Evolutionary conservation across 2,888 invertebrate species (phyloP).

Genomic region (Chloroclysta siterata): DNA sequence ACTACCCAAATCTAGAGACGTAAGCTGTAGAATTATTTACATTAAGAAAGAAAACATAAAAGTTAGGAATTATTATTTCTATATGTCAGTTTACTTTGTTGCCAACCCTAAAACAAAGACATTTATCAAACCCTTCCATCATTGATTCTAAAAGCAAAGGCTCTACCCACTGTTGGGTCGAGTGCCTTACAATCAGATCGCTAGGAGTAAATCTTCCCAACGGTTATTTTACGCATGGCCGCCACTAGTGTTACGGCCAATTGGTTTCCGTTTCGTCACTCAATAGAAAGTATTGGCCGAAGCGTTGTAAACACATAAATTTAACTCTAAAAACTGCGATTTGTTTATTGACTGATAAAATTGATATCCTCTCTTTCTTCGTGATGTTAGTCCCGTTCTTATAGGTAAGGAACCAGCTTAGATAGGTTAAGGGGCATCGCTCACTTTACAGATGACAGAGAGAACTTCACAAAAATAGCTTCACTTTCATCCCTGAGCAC

Average conservation of each 20-base stretch:
- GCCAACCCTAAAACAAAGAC: not conserved
- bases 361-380: too few species aligned
- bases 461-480: too few species aligned
- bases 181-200: conserved; percentile 38
- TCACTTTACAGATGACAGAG: too few species aligned
- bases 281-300: conserved; percentile 38
- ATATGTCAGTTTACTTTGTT: not conserved
- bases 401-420: too few species aligned
- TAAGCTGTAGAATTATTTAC: too few species aligned
- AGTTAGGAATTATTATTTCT: not conserved
- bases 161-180: conserved; percentile 18
- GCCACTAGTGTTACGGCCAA: conserved; percentile 63
- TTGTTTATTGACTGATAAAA: too few species aligned
- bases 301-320: conserved; percentile 19
- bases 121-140: conserved; percentile 12
- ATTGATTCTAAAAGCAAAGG: conserved; percentile 9
- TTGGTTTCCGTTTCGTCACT: conserved; percentile 66
- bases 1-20: too few species aligned
- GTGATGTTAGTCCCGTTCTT: too few species aligned
- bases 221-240: conserved; percentile 70
- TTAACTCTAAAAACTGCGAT: not conserved
- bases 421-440: too few species aligned
- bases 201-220: conserved; percentile 49
- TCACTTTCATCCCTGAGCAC: too few species aligned
- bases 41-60: too few species aligned